Evolutionary conservation across 2,113 vertebrate species (phyloP), one percentile per base, ranked within the genome.

Genomic region (Ptilonorhynchus violaceus): DNA sequence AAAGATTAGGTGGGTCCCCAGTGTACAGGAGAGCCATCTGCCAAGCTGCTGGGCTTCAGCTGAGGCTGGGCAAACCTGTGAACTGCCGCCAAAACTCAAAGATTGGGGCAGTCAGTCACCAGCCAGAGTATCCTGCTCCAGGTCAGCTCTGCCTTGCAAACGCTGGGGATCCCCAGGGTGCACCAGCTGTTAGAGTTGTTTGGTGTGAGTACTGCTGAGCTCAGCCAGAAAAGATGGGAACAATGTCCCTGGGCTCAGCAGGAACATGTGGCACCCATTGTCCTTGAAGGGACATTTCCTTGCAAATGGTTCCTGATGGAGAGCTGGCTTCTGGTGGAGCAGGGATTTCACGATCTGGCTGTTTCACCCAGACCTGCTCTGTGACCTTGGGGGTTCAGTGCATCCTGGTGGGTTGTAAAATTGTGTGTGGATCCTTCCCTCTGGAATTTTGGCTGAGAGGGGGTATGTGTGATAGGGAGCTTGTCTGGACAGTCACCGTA

Each of bases 91-190:
- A 47, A 49, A 79, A 60, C 28, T 74, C 14, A 12, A 62, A 90
- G 63, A 31, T 6, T 4, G 1, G 42, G 52, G 35, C n/a, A 70
- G 49, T 73, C 25, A 76, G 47, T 41, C 30, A n/a, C 47, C 13
- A 87, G 55, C 20, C 75, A 49, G n/a, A 49, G 39, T 35, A 66
- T 58, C n/a, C 59, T 4, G 6, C 50, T 75, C 23, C 31, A 31
- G 0, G 1, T 74, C 39, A 68, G 33, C 47, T 87, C 47, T 75
- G 39, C 0, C 0, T 10, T 1, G 0, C 0, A 4, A 23, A 10
- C 4, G 4, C 53, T 24, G 12, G 59, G 47, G 22, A 39, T 72
- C 49, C 8, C 39, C 0, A 2, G 10, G 19, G 11, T 88, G 37
- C 24, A 47, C 50, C 41, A 46, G 28, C 39, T 70, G 50, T 21